phyloP scores from a whole-genome alignment of 2,888 invertebrate species.

The Colletes collaris region DNA sequence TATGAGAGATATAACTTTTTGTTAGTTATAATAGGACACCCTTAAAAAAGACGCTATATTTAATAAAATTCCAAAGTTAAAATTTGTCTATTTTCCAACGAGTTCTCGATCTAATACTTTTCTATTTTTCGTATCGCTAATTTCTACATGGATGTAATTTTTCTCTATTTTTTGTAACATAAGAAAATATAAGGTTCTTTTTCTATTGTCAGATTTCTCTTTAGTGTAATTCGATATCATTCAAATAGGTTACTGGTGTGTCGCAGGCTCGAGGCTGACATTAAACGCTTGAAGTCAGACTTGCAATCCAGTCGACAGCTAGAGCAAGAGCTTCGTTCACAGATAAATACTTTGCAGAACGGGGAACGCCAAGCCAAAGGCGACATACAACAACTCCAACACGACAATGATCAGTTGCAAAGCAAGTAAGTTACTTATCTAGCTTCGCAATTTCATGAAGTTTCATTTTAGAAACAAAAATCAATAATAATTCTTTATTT shows the following conservation, averaged over 20 bases:
- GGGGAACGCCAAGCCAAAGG: constrained; percentile 88
- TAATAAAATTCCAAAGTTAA: neutral
- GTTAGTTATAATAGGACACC: too few relatives aligned
- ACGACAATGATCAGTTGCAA: constrained; percentile 94
- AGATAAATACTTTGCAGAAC: constrained; percentile 87
- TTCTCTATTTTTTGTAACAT: constrained; percentile 1
- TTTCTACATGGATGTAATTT: neutral
- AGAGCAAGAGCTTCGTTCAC: constrained; percentile 89
- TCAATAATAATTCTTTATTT: too few relatives aligned
- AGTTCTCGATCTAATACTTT: neutral
- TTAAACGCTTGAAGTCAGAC: constrained; percentile 89
- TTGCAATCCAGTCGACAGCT: constrained; percentile 88
- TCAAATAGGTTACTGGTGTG: constrained; percentile 79
- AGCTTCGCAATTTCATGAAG: too few relatives aligned
- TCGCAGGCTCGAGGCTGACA: constrained; percentile 88
- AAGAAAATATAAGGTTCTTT: constrained; percentile 2
- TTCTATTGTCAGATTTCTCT: constrained; percentile 38
- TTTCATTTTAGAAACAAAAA: too few relatives aligned
- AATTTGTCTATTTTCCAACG: neutral
- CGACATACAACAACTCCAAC: constrained; percentile 91
- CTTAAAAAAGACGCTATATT: too few relatives aligned
- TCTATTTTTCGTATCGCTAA: neutral
- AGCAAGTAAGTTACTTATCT: constrained; percentile 86
- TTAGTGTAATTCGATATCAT: constrained; percentile 62
- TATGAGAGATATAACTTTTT: too few relatives aligned